Conservation (phyloP, 37 sponge, comb jelly and placozoan genomes). For the Tethya wilhelma region DNA sequence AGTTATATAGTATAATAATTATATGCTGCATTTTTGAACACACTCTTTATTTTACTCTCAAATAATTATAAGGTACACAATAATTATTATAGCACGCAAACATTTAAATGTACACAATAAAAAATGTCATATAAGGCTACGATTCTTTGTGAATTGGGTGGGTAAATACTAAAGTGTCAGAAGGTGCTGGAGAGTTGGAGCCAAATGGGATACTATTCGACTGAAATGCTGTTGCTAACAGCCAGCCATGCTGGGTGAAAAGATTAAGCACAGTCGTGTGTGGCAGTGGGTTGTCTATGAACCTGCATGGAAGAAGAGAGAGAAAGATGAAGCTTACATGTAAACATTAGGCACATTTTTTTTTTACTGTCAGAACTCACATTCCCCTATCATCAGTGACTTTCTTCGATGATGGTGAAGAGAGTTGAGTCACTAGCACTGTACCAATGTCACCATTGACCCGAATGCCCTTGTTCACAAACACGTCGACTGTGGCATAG, state of each 20-base stretch:
- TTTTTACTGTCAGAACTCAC: conserved; percentile 46
- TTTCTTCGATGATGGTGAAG: conserved; percentile 30
- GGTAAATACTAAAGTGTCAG: conserved; percentile 54
- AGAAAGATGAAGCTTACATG: neutral
- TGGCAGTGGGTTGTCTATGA: conserved; percentile 40
- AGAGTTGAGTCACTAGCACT: conserved; percentile 41
- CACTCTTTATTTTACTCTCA: neutral
- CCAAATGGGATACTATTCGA: conserved; percentile 27
- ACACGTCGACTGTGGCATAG: conserved; percentile 71
- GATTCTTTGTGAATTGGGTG: conserved; percentile 32
- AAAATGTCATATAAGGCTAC: neutral
- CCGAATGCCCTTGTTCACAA: conserved; percentile 46
- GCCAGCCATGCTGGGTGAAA: conserved; percentile 75
- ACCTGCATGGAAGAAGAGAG: conserved; percentile 40
- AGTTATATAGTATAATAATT: neutral
- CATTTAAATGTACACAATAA: conserved; percentile 1
- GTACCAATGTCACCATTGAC: conserved; percentile 54
- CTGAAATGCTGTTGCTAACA: conserved; percentile 55
- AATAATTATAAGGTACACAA: neutral
- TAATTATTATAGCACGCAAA: neutral
- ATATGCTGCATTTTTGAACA: neutral
- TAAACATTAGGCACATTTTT: neutral
- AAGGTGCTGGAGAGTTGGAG: neutral
- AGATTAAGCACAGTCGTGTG: conserved; percentile 55
- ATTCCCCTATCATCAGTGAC: conserved; percentile 61